Conservation (phyloP, 2,888 invertebrate genomes). For the Pardosa pseudoannulata region DNA sequence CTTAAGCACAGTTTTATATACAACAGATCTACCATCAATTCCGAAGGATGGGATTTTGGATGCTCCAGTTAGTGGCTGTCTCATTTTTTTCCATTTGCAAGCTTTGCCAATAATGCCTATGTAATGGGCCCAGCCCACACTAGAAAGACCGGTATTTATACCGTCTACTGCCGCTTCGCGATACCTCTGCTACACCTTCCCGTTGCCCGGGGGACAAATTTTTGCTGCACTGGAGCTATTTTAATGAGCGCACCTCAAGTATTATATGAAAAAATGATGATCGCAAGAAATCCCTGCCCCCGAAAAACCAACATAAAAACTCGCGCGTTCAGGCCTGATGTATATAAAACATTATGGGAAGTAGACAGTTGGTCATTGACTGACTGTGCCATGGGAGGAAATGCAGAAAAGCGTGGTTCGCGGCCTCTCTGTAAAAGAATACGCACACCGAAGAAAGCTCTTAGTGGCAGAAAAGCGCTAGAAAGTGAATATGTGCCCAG, state of each 20-base stretch:
- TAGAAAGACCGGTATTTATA: conserved; percentile 40
- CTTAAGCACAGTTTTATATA: conserved; percentile 40
- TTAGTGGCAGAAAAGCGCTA: conserved; percentile 43
- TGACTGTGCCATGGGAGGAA: conserved; percentile 36
- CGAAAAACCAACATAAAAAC: conserved; percentile 53
- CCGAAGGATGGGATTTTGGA: conserved; percentile 2
- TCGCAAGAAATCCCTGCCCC: conserved; percentile 54
- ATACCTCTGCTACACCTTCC: conserved; percentile 32
- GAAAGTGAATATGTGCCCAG: conserved; percentile 60
- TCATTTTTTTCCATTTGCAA: conserved; percentile 51
- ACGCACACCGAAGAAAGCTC: conserved; percentile 21
- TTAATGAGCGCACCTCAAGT: conserved; percentile 63
- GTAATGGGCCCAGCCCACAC: conserved; percentile 52
- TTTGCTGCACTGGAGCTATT: conserved; percentile 55
- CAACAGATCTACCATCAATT: conserved; percentile 31
- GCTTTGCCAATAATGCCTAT: conserved; percentile 56
- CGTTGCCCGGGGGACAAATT: conserved; percentile 53
- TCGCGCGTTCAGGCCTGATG: conserved; percentile 3
- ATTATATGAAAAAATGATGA: conserved; percentile 71
- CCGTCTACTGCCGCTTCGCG: conserved; percentile 13
- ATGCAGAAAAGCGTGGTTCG: conserved; percentile 26
- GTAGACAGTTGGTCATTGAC: conserved; percentile 63
- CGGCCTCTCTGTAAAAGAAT: conserved; percentile 20
- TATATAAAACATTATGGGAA: conserved; percentile 65
- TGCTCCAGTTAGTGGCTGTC: conserved; percentile 21